Percentiles rank a stretch among this genome's conserved stretches.
Evolutionary conservation across 1,140 invertebrate genomes (phyloP).

Genomic region (Drosophila nikananu): DNA sequence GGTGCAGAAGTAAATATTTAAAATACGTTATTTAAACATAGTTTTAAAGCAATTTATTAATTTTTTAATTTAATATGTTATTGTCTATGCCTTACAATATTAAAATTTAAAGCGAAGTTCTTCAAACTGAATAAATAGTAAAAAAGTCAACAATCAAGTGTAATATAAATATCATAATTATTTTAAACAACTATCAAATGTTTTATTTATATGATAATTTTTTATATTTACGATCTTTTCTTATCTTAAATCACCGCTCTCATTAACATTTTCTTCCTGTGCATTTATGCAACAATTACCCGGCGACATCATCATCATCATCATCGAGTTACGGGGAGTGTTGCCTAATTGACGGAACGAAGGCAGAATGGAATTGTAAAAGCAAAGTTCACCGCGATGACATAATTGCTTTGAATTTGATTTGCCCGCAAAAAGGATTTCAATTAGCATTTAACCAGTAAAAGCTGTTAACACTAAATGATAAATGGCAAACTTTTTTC

Average conservation of each 20-base stretch:
- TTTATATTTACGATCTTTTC: no score
- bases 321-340: constrained; percentile 37
- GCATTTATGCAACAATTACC: constrained; percentile 47
- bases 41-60: not conserved
- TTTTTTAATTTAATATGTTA: not conserved
- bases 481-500: constrained; percentile 32
- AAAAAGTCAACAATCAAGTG: no score
- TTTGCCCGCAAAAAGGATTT: constrained; percentile 29
- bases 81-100: no score
- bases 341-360: constrained; percentile 47
- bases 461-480: constrained; percentile 49
- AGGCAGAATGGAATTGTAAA: constrained; percentile 31
- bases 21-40: not conserved
- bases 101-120: no score
- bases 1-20: no score
- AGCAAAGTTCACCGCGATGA: constrained; percentile 47
- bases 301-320: constrained; percentile 20
- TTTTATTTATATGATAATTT: no score
- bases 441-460: constrained; percentile 39
- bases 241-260: no score
- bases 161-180: no score
- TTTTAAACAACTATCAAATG: no score
- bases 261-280: not conserved
- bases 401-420: constrained; percentile 40
- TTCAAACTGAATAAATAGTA: no score